These are phyloP conservation scores for Australoheros scitulus DNA, from an alignment of 2,113 vertebrate species.

Conservation along the genomic window DNA sequence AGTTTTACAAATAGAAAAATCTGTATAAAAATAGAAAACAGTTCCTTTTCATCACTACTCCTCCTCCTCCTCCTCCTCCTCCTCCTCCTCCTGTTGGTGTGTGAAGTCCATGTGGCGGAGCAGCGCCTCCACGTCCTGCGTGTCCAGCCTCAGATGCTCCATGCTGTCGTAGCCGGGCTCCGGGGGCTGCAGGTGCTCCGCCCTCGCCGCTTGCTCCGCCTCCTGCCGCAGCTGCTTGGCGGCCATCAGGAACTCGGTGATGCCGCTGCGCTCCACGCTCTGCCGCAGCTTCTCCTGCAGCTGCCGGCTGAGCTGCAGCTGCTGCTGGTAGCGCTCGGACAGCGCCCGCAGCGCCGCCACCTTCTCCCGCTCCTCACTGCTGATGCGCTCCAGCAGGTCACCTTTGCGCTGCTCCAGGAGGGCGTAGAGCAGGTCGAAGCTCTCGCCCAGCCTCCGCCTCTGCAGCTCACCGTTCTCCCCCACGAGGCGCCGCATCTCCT, in stretches of 20 bases:
- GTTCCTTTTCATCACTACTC: neutral
- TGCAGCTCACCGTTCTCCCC: conserved; percentile 85
- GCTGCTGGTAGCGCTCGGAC: conserved; percentile 79
- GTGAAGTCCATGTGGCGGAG: conserved; percentile 83
- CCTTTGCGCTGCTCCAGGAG: conserved; percentile 87
- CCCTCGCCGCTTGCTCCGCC: conserved; percentile 79
- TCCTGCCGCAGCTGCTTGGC: conserved; percentile 70
- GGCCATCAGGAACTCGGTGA: conserved; percentile 85
- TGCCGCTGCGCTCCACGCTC: conserved; percentile 80
- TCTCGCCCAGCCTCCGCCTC: conserved; percentile 80
- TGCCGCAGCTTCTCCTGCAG: conserved; percentile 85
- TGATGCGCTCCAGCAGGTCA: conserved; percentile 82
- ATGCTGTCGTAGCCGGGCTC: conserved; percentile 87
- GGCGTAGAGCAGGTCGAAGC: conserved; percentile 81
- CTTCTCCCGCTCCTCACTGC: conserved; percentile 82
- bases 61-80: neutral
- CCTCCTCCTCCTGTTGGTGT: neutral
- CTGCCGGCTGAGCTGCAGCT: conserved; percentile 81
- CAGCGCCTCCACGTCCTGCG: conserved; percentile 76
- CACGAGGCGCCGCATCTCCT: conserved; percentile 58
- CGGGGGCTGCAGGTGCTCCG: conserved; percentile 78
- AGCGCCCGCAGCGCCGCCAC: conserved; percentile 75
- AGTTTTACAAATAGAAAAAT: neutral
- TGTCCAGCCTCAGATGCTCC: conserved; percentile 85
- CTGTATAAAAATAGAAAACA: conserved; percentile 36